phyloP scores from a whole-genome alignment of 2,113 vertebrate species.

The Anhinga anhinga region DNA sequence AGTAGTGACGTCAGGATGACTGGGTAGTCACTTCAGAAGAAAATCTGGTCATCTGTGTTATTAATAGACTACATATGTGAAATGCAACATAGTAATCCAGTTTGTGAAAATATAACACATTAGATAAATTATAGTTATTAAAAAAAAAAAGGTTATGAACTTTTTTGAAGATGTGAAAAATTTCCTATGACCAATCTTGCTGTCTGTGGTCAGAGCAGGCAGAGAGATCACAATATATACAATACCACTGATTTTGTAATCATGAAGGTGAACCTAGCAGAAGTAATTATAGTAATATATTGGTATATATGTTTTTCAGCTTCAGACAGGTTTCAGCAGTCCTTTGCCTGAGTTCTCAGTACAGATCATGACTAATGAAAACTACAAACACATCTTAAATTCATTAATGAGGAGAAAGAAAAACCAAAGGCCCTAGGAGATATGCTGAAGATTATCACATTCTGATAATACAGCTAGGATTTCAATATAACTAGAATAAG shows the following conservation, averaged over 20 bases:
- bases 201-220: neutral
- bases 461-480: neutral
- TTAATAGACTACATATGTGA: accelerated
- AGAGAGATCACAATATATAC: neutral
- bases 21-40: neutral
- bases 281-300: neutral
- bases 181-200: neutral
- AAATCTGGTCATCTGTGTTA: neutral
- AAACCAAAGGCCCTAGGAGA: neutral
- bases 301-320: neutral
- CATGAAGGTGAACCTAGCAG: neutral
- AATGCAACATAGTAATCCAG: neutral
- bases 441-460: neutral
- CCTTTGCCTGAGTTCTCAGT: neutral
- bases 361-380: neutral
- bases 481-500: neutral
- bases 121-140: neutral
- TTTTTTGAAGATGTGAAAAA: neutral
- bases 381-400: neutral
- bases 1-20: neutral
- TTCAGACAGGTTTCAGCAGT: neutral
- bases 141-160: neutral
- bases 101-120: neutral
- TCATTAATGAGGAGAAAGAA: neutral
- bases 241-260: neutral